These are phyloP conservation scores for Rhimphoctona megacephalus DNA, from an alignment of 2,888 invertebrate species.

Conservation along the genomic window DNA sequence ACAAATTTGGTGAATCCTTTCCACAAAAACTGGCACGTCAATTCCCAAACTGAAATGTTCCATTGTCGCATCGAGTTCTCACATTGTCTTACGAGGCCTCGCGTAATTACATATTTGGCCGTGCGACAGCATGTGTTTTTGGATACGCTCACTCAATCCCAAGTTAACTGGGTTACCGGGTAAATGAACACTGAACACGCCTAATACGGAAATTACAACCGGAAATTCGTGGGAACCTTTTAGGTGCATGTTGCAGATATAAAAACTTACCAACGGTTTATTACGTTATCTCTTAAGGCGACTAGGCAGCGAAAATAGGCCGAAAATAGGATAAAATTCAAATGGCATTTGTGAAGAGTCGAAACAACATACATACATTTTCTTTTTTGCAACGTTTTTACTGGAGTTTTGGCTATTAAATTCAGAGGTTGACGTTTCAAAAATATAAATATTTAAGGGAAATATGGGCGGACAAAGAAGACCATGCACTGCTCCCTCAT, in stretches of 20 bases:
- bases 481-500: no score
- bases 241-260: constrained; percentile 33
- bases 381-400: no score
- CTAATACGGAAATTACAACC: constrained; percentile 61
- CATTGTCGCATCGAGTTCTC: constrained; percentile 36
- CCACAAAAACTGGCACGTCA: background rate
- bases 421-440: no score
- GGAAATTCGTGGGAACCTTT: constrained; percentile 66
- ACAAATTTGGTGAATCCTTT: no score
- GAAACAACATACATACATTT: no score
- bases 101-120: constrained; percentile 24
- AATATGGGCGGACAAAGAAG: no score
- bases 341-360: no score
- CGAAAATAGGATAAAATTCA: no score
- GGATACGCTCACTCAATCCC: background rate
- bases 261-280: constrained; percentile 16
- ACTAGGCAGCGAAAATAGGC: no score
- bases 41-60: background rate
- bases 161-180: constrained; percentile 54
- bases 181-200: constrained; percentile 50
- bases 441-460: no score
- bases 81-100: constrained; percentile 5
- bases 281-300: no score
- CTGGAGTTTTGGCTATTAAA: no score
- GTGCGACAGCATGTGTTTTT: constrained; percentile 23